Conservation (phyloP, 2,113 vertebrate genomes). For the Thryonomys swinderianus region DNA sequence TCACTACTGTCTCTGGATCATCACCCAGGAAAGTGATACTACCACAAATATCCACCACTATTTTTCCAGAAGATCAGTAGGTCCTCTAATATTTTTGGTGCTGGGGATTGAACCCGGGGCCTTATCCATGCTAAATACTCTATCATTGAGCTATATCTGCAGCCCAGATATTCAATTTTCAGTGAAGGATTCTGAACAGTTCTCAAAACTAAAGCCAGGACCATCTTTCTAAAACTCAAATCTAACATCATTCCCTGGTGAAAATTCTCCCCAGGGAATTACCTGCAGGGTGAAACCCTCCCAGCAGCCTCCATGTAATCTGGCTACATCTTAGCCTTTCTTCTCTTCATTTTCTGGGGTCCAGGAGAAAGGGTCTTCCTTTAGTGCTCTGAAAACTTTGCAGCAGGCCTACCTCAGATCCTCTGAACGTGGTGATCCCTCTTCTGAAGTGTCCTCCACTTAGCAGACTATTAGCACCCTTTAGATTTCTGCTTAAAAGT, state of each 20-base stretch:
- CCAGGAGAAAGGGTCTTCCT: not conserved
- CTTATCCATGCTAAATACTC: not conserved
- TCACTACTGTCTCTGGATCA: not conserved
- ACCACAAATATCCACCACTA: not conserved
- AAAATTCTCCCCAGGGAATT: slow-evolving; percentile 47
- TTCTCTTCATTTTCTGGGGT: not conserved
- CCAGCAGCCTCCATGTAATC: not conserved
- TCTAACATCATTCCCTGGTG: slow-evolving; percentile 5
- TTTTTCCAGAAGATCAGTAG: not conserved
- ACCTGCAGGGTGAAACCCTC: slow-evolving; percentile 27
- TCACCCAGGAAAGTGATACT: not conserved
- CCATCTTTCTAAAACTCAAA: slow-evolving; percentile 33
- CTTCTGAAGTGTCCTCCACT: not conserved
- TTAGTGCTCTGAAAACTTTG: not conserved
- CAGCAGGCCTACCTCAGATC: not conserved
- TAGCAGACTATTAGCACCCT: not conserved
- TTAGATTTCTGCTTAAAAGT: not conserved
- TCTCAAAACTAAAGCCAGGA: slow-evolving; percentile 41
- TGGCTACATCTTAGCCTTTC: not conserved
- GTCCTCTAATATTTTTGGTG: not conserved
- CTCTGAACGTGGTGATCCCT: not conserved
- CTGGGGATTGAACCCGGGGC: not conserved
- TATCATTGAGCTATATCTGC: not conserved
- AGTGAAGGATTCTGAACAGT: not conserved
- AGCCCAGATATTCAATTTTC: not conserved